Percentiles rank a stretch among this genome's conserved stretches.
Evolutionary conservation across 1,140 invertebrate species (phyloP).

Genomic region (Adoxophyes honmai): DNA sequence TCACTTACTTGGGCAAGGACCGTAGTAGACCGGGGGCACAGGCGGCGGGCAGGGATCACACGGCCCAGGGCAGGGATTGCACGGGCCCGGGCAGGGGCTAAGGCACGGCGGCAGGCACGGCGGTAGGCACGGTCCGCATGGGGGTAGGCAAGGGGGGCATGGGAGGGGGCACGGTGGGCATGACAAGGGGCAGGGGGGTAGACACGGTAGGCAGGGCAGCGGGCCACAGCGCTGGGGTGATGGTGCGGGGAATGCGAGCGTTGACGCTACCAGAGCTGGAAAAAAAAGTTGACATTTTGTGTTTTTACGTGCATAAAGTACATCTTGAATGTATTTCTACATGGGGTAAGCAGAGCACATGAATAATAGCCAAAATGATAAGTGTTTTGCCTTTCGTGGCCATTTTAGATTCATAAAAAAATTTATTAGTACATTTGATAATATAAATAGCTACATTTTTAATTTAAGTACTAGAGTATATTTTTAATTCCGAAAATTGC

Average conservation of each 20-base stretch:
- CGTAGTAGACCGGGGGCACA: background rate
- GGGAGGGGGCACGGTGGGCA: slow-evolving; percentile 18
- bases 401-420: too few relatives aligned
- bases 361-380: too few relatives aligned
- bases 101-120: background rate
- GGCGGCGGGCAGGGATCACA: background rate
- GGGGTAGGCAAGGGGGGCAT: too few relatives aligned
- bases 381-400: too few relatives aligned
- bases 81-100: background rate
- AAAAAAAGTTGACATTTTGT: slow-evolving; percentile 17
- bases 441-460: too few relatives aligned
- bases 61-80: background rate
- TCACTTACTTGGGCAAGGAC: background rate
- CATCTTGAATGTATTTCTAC: too few relatives aligned
- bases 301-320: background rate
- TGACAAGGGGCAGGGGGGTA: slow-evolving; percentile 17
- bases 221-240: slow-evolving; percentile 18
- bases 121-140: too few relatives aligned
- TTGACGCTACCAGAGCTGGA: slow-evolving; percentile 42
- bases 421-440: too few relatives aligned
- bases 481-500: too few relatives aligned
- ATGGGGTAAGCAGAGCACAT: too few relatives aligned
- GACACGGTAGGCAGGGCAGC: slow-evolving; percentile 20
- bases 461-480: too few relatives aligned
- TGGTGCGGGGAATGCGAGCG: slow-evolving; percentile 35